Conservation (phyloP, 2,888 invertebrate species). For the Temnothorax unifasciatus region DNA sequence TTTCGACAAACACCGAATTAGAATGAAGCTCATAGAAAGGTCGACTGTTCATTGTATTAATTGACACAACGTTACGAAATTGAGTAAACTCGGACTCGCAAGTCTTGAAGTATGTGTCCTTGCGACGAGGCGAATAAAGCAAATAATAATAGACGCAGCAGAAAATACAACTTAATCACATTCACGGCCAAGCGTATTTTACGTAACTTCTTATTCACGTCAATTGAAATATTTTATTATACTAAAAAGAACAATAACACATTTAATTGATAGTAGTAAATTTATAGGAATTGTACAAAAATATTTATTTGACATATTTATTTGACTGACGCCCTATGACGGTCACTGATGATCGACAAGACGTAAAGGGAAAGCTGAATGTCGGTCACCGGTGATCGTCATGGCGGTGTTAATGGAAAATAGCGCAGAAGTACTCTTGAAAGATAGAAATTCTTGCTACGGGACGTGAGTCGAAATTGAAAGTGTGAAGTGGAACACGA, state of each 20-base stretch:
- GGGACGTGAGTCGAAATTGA: slow-evolving; percentile 40
- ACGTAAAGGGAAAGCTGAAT: too few species aligned
- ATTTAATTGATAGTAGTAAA: too few species aligned
- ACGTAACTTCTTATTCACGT: too few species aligned
- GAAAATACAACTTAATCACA: slow-evolving; percentile 5
- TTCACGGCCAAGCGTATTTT: too few species aligned
- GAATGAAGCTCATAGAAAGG: slow-evolving; percentile 7
- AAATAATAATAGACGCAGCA: slow-evolving; percentile 23
- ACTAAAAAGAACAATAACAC: too few species aligned
- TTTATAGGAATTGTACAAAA: too few species aligned
- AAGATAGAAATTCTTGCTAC: slow-evolving; percentile 24
- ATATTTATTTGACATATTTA: too few species aligned
- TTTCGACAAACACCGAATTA: slow-evolving; percentile 16
- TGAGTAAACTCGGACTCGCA: not conserved
- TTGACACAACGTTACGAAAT: slow-evolving; percentile 35
- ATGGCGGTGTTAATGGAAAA: slow-evolving; percentile 12
- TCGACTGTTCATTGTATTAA: slow-evolving; percentile 38
- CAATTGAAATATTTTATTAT: too few species aligned
- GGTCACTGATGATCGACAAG: too few species aligned
- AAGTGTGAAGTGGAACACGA: slow-evolving; percentile 24
- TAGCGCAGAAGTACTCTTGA: not conserved
- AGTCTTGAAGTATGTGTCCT: not conserved
- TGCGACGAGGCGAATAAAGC: not conserved
- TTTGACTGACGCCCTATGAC: too few species aligned
- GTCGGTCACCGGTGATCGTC: too few species aligned